These are phyloP conservation scores for Aurelia coerulea DNA, from an alignment of 30 jellyfish, hydroid and myxozoan species.

Conservation along the genomic window DNA sequence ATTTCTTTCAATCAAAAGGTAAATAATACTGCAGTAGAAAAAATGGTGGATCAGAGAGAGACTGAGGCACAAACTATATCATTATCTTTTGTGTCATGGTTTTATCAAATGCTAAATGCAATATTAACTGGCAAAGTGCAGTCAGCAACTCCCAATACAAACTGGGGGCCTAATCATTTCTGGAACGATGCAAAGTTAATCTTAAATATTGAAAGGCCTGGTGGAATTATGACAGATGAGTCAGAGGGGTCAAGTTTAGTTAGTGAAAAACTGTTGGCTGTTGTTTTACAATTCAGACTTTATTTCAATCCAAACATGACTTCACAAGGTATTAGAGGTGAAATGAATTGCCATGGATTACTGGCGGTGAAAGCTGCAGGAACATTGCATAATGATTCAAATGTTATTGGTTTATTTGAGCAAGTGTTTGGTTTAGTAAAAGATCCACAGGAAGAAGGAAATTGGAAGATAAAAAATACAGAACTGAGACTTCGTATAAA, in stretches of 20 bases:
- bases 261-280: background rate
- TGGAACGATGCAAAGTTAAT: slow-evolving; percentile 59
- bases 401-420: slow-evolving; percentile 51
- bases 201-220: slow-evolving; percentile 48
- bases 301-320: slow-evolving; percentile 45
- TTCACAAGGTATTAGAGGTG: slow-evolving; percentile 25
- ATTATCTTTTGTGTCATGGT: slow-evolving; percentile 45
- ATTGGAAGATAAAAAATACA: slow-evolving; percentile 66
- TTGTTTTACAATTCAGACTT: background rate
- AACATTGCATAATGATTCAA: slow-evolving; percentile 33
- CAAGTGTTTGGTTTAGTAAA: slow-evolving; percentile 48
- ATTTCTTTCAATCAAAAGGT: background rate
- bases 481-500: slow-evolving; percentile 29
- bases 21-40: background rate
- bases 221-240: slow-evolving; percentile 24
- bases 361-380: slow-evolving; percentile 49
- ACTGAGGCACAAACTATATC: slow-evolving; percentile 30
- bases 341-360: slow-evolving; percentile 56
- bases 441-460: slow-evolving; percentile 55
- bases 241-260: slow-evolving; percentile 29
- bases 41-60: background rate
- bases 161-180: slow-evolving; percentile 42
- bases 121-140: background rate
- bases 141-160: background rate
- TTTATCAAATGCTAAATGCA: slow-evolving; percentile 34